phyloP scores from a whole-genome alignment of 2,888 invertebrate genomes.

The Junonia oenone region DNA sequence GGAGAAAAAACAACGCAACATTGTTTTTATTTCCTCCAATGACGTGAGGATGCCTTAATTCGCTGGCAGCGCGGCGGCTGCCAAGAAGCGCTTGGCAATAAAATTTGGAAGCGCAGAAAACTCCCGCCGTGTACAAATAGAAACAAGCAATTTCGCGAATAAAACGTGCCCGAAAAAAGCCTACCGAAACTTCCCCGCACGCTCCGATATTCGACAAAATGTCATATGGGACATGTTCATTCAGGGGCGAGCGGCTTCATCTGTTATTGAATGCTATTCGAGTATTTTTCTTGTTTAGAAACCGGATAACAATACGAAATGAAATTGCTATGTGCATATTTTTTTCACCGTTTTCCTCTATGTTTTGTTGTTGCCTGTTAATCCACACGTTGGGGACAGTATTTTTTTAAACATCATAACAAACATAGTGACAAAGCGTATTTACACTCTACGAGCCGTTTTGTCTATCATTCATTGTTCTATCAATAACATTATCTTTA shows the following conservation, averaged over 20 bases:
- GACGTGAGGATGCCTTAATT: background rate
- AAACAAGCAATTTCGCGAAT: background rate
- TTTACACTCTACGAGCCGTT: no score
- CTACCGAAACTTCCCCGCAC: background rate
- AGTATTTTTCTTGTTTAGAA: conserved; percentile 1
- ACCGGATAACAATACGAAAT: background rate
- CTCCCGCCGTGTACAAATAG: background rate
- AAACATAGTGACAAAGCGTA: no score
- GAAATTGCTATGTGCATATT: background rate
- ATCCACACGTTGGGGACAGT: no score
- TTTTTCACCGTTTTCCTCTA: background rate
- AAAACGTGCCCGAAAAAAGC: background rate
- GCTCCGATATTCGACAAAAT: background rate
- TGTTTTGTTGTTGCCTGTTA: no score
- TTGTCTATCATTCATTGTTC: no score
- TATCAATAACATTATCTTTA: no score
- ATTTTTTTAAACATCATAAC: no score
- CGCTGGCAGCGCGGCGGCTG: background rate
- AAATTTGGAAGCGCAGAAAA: background rate
- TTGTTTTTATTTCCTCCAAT: background rate
- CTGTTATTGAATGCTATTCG: conserved; percentile 1
- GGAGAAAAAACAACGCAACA: background rate
- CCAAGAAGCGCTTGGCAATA: background rate
- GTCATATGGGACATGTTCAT: background rate
- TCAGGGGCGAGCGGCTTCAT: background rate